A percentile compares a stretch with the other conserved stretches of the same genome.
Conservation (phyloP, 2,797 vertebrate genomes). For the Enteromius paludinosus region DNA sequence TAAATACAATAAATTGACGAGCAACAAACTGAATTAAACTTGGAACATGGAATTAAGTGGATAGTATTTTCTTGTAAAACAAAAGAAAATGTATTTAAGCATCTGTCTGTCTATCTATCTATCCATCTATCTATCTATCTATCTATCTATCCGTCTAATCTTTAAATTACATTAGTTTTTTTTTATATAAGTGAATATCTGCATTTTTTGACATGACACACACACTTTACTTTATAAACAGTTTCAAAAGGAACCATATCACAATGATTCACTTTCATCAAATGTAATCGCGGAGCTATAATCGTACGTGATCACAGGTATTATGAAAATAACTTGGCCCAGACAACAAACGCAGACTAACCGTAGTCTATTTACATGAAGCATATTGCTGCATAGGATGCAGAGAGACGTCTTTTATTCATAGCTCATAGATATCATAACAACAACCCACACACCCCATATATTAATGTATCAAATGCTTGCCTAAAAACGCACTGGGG, state of each 20-base stretch:
- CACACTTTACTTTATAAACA: not conserved
- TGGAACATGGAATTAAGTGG: no score
- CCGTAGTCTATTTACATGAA: slow-evolving; percentile 50
- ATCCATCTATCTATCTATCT: no score
- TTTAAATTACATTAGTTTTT: not conserved
- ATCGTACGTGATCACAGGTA: slow-evolving; percentile 50
- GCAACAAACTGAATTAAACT: not conserved
- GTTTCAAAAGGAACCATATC: slow-evolving; percentile 17
- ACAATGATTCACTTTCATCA: slow-evolving; percentile 48
- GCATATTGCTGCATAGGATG: slow-evolving; percentile 29
- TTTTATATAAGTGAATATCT: not conserved
- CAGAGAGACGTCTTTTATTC: slow-evolving; percentile 46
- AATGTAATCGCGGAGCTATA: slow-evolving; percentile 49
- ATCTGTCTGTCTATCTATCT: not conserved
- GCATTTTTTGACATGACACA: not conserved
- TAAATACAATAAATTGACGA: not conserved
- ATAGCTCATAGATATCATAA: slow-evolving; percentile 58
- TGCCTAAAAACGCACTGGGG: slow-evolving; percentile 58
- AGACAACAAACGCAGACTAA: slow-evolving; percentile 43
- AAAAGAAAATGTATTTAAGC: not conserved
- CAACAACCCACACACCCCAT: slow-evolving; percentile 59
- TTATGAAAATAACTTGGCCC: slow-evolving; percentile 58
- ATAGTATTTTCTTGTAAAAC: not conserved
- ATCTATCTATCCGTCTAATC: not conserved
- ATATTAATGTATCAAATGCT: slow-evolving; percentile 61